Conservation (phyloP, 2,888 invertebrate species). For the Hyposoter dolosus region DNA sequence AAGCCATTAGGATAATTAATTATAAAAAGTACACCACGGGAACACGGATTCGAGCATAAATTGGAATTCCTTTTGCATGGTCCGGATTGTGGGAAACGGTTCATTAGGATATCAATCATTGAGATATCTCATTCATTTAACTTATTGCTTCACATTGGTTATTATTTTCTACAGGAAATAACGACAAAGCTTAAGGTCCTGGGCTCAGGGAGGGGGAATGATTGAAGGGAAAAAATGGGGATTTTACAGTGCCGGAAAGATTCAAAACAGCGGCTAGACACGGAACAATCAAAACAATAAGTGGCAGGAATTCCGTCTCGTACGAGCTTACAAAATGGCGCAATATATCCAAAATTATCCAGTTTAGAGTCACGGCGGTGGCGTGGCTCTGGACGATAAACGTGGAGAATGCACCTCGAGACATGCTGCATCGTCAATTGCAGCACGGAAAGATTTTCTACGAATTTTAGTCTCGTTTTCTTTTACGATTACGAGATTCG, state of each 20-base stretch:
- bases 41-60: neutral
- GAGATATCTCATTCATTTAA: neutral
- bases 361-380: constrained; percentile 50
- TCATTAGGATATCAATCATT: neutral
- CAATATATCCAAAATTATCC: constrained; percentile 53
- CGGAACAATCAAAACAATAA: constrained; percentile 57
- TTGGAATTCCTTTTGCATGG: neutral
- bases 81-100: neutral
- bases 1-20: neutral
- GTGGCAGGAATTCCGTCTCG: constrained; percentile 42
- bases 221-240: neutral
- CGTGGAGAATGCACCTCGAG: constrained; percentile 10
- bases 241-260: constrained; percentile 12
- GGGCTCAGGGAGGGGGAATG: neutral
- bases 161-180: neutral
- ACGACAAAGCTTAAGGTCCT: neutral
- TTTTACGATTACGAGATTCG: neutral
- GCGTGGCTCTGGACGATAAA: constrained; percentile 62
- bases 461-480: constrained; percentile 3
- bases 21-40: neutral
- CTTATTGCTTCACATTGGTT: neutral
- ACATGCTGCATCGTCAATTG: constrained; percentile 12
- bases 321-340: constrained; percentile 49
- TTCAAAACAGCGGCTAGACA: constrained; percentile 43
- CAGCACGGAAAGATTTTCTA: constrained; percentile 36